Base-by-base conservation (phyloP, 2,113 vertebrate genomes). In the Perca schrenkii region DNA sequence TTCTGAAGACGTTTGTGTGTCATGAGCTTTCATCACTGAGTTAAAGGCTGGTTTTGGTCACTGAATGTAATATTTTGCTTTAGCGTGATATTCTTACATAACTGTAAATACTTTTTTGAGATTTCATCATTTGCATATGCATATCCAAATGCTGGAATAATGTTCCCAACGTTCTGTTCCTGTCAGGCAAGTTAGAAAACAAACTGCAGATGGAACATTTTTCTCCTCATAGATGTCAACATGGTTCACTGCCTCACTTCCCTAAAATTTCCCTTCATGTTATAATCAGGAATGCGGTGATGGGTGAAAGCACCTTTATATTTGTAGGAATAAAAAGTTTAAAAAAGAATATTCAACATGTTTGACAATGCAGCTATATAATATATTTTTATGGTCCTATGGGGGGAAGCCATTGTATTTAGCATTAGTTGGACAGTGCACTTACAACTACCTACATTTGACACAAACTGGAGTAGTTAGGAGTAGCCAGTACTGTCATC, bases 71-170 rank as follows among this genome's bases (percentile, higher is more conserved):
- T 16, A 4, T 49, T 28, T 5, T 19, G 28, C n/a, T 74, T 31
- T 46, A 25, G n/a, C 8, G 14, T 81, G 80, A 70, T 14, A 0
- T 16, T 63, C 28, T 84, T 74, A 64, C 2, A 8, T 84, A 82
- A 86, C 50, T 28, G 19, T 52, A 64, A 74, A 62, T 47, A 12
- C 17, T 14, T 63, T 43, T 64, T 67, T 11, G 8, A 46, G 62
- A 57, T 70, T 57, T 46, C 22, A 40, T 70, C 1, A 76, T 83
- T 79, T 83, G 83, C 77, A 64, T 71, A 65, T 75, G 82, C 79
- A 72, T n/a, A 53, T 53, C 53, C 57, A 70, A 85, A 85, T 69
- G 4, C 14, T 67, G 43, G 82, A 83, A 80, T 54, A 74, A 80
- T 71, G 17, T 70, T 71, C 34, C 53, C n/a, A 43, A 56, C 75